phyloP scores from a whole-genome alignment of 2,888 invertebrate genomes.

The Crematogaster levior region DNA sequence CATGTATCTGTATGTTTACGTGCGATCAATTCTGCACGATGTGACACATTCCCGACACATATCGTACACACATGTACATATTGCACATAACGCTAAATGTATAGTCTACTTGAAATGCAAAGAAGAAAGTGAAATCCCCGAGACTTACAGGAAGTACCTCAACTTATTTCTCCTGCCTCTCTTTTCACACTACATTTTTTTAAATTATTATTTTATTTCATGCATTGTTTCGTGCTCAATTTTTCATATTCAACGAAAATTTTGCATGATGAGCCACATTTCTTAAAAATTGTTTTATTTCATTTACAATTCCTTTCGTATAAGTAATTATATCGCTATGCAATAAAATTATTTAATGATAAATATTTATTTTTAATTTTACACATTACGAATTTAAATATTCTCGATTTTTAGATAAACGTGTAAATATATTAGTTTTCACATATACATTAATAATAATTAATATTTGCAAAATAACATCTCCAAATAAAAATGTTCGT shows the following conservation, averaged over 20 bases:
- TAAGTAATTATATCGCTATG: too few relatives aligned
- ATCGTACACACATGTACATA: neutral
- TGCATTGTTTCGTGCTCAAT: neutral
- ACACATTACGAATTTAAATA: neutral
- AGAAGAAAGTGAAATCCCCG: neutral
- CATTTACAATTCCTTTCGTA: neutral
- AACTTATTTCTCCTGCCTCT: neutral
- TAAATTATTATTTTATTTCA: slow-evolving; percentile 1
- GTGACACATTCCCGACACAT: slow-evolving; percentile 24
- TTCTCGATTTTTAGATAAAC: too few relatives aligned
- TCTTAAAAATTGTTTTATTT: slow-evolving; percentile 1
- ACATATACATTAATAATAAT: neutral
- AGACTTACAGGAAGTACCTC: neutral
- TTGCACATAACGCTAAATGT: neutral
- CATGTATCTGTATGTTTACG: slow-evolving; percentile 20
- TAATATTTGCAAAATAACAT: neutral
- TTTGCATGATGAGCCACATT: neutral
- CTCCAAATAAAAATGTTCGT: neutral
- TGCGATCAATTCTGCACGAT: slow-evolving; percentile 29
- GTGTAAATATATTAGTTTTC: neutral
- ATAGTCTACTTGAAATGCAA: neutral
- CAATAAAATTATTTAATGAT: neutral
- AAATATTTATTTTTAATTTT: neutral
- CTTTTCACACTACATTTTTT: neutral
- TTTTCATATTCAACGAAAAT: neutral